A percentile compares a stretch with the other conserved stretches of the same genome.
Evolutionary conservation across 2,113 vertebrate genomes (phyloP).

Genomic region (Neopipo cinnamomea): DNA sequence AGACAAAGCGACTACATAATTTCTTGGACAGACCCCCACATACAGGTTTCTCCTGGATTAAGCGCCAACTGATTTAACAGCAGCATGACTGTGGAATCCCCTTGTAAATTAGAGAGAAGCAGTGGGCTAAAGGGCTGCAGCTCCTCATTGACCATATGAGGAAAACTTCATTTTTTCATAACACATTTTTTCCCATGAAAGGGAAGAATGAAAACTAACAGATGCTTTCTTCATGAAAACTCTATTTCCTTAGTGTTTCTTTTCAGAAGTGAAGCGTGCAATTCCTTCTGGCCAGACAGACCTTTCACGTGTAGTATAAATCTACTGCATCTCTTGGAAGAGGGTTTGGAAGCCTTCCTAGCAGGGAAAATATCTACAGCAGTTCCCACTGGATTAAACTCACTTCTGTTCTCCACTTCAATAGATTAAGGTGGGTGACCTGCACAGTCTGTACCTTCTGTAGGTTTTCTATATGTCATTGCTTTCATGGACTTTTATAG

Average conservation of each 20-base stretch:
- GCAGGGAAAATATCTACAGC: background rate
- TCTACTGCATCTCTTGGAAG: slow-evolving; percentile 25
- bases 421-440: background rate
- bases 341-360: slow-evolving; percentile 6
- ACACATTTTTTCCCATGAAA: slow-evolving; percentile 55
- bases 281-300: slow-evolving; percentile 56
- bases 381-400: background rate
- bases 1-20: background rate
- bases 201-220: slow-evolving; percentile 45
- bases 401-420: background rate
- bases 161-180: slow-evolving; percentile 40
- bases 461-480: background rate
- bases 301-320: slow-evolving; percentile 8
- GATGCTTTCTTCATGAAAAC: slow-evolving; percentile 54
- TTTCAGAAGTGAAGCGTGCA: slow-evolving; percentile 43
- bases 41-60: background rate
- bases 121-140: background rate
- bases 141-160: slow-evolving; percentile 41
- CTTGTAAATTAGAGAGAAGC: background rate
- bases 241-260: slow-evolving; percentile 40
- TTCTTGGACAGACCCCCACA: background rate
- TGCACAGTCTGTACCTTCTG: background rate
- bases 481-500: background rate
- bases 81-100: background rate
- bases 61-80: background rate